Conservation (phyloP, 1,140 invertebrate genomes). For the Liolophura sinensis region DNA sequence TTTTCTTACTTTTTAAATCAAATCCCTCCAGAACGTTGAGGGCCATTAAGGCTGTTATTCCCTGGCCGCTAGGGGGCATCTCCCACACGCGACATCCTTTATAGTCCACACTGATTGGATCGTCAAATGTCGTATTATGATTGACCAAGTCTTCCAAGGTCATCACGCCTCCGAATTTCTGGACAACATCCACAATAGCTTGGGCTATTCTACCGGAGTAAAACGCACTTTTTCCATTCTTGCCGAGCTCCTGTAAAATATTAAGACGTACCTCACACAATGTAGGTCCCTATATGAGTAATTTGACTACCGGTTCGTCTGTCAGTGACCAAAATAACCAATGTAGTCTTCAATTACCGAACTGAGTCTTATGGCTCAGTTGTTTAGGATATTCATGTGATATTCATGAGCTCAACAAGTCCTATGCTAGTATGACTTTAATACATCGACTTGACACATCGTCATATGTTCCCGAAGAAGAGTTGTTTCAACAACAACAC, state of each 20-base stretch:
- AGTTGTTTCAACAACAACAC: too few species aligned
- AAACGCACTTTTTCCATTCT: slow-evolving; percentile 51
- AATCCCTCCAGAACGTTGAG: slow-evolving; percentile 55
- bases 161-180: slow-evolving; percentile 51
- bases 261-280: not conserved
- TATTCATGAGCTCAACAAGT: too few species aligned
- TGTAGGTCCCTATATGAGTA: too few species aligned
- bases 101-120: slow-evolving; percentile 49
- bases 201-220: slow-evolving; percentile 55
- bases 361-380: too few species aligned
- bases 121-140: slow-evolving; percentile 47
- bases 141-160: slow-evolving; percentile 50
- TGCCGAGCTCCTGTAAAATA: slow-evolving; percentile 41
- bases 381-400: too few species aligned
- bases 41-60: slow-evolving; percentile 53
- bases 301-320: not conserved
- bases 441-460: too few species aligned
- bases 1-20: slow-evolving; percentile 48
- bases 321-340: not conserved
- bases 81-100: slow-evolving; percentile 47
- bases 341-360: too few species aligned
- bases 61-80: slow-evolving; percentile 58
- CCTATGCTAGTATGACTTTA: too few species aligned
- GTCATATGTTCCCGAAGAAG: too few species aligned
- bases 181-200: slow-evolving; percentile 49